Evolutionary conservation across 2,113 vertebrate genomes (phyloP), one percentile per base, ranked within the genome.

Genomic region (Oplegnathus fasciatus): DNA sequence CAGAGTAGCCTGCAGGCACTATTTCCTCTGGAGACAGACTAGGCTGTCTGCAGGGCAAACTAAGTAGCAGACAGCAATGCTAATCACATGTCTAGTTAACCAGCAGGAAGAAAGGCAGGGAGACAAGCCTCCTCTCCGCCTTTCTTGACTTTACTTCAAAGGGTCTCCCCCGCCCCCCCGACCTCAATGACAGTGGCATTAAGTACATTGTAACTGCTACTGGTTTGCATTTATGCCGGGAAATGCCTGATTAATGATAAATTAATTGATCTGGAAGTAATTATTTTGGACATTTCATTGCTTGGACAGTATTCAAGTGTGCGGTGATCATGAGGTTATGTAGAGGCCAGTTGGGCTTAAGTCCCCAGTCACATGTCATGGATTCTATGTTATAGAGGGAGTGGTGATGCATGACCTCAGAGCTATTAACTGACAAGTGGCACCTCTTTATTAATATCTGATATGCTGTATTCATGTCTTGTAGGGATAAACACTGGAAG

Each of bases 71-170:
- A 75, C 87, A 89, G 91, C 83, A 88, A 81, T 85, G 78, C 86
- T 89, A 83, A 91, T 94, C 93, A 94, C 93, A 93, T 93, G 93
- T 89, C 89, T 62, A 58, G 87, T 89, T 93, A 90, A 91, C 82
- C 80, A 87, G 68, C 76, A 90, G 82, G 84, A 78, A 87, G 88
- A 83, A 83, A 86, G 72, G 77, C 83, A 50, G 71, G 50, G 37
- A 88, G 71, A 81, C 84, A 80, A 81, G 69, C 75, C 86, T 89
- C 79, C 76, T 77, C 90, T 82, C 86, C 82, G 83, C 88, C 86
- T 86, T 77, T 32, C 52, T 74, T 65, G 17, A 67, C 64, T 76
- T 57, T 14, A 40, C 78, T 74, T 82, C 83, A 78, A 78, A 91
- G 65, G 57, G 80, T 86, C 55, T 54, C 26, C 55, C 48, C 24